Conservation (phyloP, 2,888 invertebrate genomes). For the Choristoneura rosaceana region DNA sequence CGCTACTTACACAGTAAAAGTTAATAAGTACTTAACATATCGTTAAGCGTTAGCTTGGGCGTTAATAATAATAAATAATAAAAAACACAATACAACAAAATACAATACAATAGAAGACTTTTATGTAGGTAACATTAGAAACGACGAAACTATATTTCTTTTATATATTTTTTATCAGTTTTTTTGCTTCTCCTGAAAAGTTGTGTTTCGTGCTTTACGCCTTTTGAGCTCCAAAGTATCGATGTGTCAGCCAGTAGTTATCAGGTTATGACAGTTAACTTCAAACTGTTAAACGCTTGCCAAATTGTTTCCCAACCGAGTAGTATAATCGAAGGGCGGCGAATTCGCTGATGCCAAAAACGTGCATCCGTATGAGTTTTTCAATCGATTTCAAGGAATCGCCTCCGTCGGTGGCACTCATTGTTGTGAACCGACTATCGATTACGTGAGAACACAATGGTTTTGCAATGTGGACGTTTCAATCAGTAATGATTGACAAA, state of each 20-base stretch:
- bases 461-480: slow-evolving; percentile 72
- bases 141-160: too few relatives aligned
- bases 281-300: slow-evolving; percentile 37
- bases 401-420: slow-evolving; percentile 81
- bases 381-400: slow-evolving; percentile 82
- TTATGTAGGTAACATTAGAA: too few relatives aligned
- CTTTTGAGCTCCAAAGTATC: too few relatives aligned
- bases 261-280: slow-evolving; percentile 18
- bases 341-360: slow-evolving; percentile 82
- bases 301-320: slow-evolving; percentile 62
- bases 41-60: too few relatives aligned
- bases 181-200: too few relatives aligned
- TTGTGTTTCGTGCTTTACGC: too few relatives aligned
- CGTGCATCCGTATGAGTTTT: slow-evolving; percentile 83
- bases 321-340: slow-evolving; percentile 72
- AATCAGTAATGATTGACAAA: slow-evolving; percentile 60
- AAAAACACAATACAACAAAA: too few relatives aligned
- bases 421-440: slow-evolving; percentile 78
- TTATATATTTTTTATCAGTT: too few relatives aligned
- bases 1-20: neutral
- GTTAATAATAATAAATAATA: too few relatives aligned
- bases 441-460: slow-evolving; percentile 83
- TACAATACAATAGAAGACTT: too few relatives aligned
- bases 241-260: neutral
- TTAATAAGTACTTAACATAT: neutral